Percentiles rank a stretch among this genome's conserved stretches.
Evolutionary conservation across 2,888 invertebrate species (phyloP).

Genomic region (Philonicus albiceps): DNA sequence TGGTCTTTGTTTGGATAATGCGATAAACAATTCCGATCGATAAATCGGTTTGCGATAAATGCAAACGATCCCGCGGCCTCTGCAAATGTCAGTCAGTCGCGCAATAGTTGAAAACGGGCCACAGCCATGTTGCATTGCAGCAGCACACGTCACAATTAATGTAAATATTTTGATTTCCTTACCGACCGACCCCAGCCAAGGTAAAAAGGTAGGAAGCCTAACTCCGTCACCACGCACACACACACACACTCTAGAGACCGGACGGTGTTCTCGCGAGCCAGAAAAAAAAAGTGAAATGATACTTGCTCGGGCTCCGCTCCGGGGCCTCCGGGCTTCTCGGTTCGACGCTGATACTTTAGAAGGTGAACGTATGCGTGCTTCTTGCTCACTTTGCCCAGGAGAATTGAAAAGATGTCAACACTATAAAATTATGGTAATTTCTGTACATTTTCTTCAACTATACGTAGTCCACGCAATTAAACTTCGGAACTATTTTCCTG

Average conservation of each 20-base stretch:
- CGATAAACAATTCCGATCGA: background rate
- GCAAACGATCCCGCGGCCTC: background rate
- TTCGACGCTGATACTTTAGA: background rate
- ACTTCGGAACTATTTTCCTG: background rate
- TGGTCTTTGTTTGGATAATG: background rate
- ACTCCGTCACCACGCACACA: background rate
- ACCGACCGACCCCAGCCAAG: background rate
- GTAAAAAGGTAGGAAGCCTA: background rate
- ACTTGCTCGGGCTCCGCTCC: background rate
- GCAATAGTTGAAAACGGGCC: background rate
- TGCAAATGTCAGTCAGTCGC: background rate
- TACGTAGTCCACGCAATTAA: background rate
- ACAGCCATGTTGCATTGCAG: background rate
- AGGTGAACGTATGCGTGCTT: background rate
- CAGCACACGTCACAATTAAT: constrained; percentile 25
- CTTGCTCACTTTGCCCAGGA: background rate
- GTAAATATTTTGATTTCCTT: constrained; percentile 35
- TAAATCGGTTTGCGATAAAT: background rate
- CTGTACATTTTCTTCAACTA: background rate
- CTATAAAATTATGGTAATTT: constrained; percentile 11
- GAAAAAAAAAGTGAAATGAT: background rate
- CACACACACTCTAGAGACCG: background rate
- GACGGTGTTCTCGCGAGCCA: background rate
- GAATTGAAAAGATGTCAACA: constrained; percentile 8
- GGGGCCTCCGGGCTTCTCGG: too few species aligned